Conservation (phyloP, 2,888 invertebrate species). For the Leptarthrus brevirostris region DNA sequence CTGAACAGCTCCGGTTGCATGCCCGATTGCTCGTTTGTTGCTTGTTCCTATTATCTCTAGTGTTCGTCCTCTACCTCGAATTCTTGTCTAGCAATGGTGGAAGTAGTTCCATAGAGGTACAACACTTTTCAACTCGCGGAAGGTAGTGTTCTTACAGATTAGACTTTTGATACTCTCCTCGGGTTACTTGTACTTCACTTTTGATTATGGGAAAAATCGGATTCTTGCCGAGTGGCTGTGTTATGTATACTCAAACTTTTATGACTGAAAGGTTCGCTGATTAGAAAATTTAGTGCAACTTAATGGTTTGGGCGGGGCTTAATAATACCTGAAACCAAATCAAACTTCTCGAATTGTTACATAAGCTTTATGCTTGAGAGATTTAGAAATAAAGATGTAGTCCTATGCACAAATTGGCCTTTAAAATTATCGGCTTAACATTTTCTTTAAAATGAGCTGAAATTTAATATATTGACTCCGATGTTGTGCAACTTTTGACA, state of each 20-base stretch:
- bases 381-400: too few relatives aligned
- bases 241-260: slow-evolving; percentile 16
- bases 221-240: neutral
- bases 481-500: too few relatives aligned
- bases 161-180: neutral
- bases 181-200: neutral
- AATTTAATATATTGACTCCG: too few relatives aligned
- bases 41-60: slow-evolving; percentile 14
- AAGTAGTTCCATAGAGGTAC: neutral
- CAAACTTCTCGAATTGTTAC: neutral
- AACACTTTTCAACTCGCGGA: slow-evolving; percentile 24
- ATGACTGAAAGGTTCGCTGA: slow-evolving; percentile 27
- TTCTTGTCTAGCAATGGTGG: slow-evolving; percentile 3
- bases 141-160: slow-evolving; percentile 50
- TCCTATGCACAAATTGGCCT: too few relatives aligned
- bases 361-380: too few relatives aligned
- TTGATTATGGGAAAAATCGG: slow-evolving; percentile 40
- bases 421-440: too few relatives aligned
- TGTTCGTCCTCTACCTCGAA: slow-evolving; percentile 22
- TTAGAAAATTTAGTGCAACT: slow-evolving; percentile 41
- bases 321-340: neutral
- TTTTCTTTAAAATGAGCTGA: too few relatives aligned
- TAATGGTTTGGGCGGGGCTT: slow-evolving; percentile 34
- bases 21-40: neutral
- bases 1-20: too few relatives aligned